Evolutionary conservation across 2,888 invertebrate genomes (phyloP).

Genomic region (Slavum lentiscoides): DNA sequence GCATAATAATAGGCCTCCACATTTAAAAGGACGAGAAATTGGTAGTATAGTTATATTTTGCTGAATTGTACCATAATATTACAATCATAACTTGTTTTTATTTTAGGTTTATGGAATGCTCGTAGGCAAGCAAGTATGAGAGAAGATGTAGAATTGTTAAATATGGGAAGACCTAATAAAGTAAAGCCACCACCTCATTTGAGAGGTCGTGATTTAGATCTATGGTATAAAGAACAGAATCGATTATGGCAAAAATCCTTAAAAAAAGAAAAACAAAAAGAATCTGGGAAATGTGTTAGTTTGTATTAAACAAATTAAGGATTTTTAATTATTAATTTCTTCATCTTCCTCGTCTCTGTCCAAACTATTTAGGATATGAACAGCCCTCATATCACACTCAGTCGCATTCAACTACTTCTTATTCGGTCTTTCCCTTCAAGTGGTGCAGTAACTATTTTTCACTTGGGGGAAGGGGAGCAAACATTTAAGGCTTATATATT

Average conservation of each 20-base stretch:
- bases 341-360: no score
- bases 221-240: slow-evolving; percentile 48
- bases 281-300: slow-evolving; percentile 42
- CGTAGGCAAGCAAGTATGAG: slow-evolving; percentile 25
- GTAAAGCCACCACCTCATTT: slow-evolving; percentile 39
- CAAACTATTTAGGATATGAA: no score
- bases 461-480: no score
- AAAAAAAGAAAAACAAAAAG: slow-evolving; percentile 49
- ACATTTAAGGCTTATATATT: no score
- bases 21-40: slow-evolving; percentile 45
- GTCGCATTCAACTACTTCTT: no score
- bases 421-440: no score
- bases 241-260: slow-evolving; percentile 39
- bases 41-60: slow-evolving; percentile 5
- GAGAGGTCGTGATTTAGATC: slow-evolving; percentile 36
- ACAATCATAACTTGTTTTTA: background rate
- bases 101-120: slow-evolving; percentile 39
- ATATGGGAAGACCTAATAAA: slow-evolving; percentile 22
- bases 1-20: slow-evolving; percentile 5
- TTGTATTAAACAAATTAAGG: background rate
- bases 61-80: background rate
- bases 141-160: slow-evolving; percentile 41
- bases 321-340: background rate
- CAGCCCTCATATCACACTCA: no score
- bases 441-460: no score